Conservation (phyloP, 30 jellyfish, hydroid and myxozoan genomes). For the Catostylus mosaicus region DNA sequence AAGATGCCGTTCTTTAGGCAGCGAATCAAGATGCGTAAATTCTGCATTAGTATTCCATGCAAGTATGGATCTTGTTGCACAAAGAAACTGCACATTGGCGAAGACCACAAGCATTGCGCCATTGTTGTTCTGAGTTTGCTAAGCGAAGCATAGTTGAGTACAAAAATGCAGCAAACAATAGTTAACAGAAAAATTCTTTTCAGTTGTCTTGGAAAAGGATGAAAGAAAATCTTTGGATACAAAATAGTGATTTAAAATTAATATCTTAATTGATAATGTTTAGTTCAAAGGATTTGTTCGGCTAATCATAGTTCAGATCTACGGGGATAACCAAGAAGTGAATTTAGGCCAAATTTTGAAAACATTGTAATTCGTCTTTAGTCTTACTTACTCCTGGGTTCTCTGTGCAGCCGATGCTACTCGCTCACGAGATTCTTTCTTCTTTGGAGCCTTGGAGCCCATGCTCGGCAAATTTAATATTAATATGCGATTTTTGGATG, state of each 20-base stretch:
- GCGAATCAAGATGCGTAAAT: background rate
- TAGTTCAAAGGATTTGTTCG: too few relatives aligned
- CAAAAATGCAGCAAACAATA: background rate
- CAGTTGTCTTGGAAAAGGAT: too few relatives aligned
- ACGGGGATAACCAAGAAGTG: too few relatives aligned
- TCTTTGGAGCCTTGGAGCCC: constrained; percentile 89
- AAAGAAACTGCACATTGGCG: background rate
- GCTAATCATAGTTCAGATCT: too few relatives aligned
- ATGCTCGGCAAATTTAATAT: background rate
- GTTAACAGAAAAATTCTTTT: too few relatives aligned
- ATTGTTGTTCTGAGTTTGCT: background rate
- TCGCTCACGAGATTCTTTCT: constrained; percentile 88
- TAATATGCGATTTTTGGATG: background rate
- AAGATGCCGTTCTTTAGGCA: background rate
- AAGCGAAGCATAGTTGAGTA: background rate
- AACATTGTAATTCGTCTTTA: background rate
- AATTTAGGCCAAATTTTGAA: background rate
- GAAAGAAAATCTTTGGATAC: too few relatives aligned
- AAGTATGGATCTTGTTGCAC: background rate
- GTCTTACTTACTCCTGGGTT: constrained; percentile 55
- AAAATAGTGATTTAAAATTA: too few relatives aligned
- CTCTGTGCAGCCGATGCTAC: constrained; percentile 72
- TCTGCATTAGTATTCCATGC: background rate
- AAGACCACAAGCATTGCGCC: background rate
- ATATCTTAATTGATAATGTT: too few relatives aligned